Evolutionary conservation across 2,113 vertebrate genomes (phyloP).

Genomic region (Nymphicus hollandicus): DNA sequence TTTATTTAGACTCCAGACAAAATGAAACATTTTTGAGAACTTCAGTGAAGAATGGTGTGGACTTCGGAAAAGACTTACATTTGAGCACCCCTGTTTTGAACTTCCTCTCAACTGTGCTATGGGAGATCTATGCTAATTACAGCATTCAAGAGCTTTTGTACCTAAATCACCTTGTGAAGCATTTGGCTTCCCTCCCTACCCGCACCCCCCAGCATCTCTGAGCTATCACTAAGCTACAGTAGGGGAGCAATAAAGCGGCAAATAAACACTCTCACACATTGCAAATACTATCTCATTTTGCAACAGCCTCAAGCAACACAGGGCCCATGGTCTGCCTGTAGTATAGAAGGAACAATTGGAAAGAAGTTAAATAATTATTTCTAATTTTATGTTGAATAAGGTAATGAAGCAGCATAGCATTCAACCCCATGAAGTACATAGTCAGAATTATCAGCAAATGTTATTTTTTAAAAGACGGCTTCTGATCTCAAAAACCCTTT

Average conservation of each 20-base stretch:
- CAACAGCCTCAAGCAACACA: not conserved
- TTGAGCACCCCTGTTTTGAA: not conserved
- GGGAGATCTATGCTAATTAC: not conserved
- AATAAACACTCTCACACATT: not conserved
- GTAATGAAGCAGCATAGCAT: not conserved
- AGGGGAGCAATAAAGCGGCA: not conserved
- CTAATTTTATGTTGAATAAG: not conserved
- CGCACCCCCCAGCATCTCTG: not conserved
- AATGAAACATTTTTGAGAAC: not conserved
- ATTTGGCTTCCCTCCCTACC: not conserved
- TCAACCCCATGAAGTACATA: not conserved
- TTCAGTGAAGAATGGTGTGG: not conserved
- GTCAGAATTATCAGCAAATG: not conserved
- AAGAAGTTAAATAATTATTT: not conserved
- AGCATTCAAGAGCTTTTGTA: not conserved
- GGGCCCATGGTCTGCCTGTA: not conserved
- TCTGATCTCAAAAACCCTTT: not conserved
- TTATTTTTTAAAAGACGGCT: not conserved
- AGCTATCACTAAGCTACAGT: not conserved
- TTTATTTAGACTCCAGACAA: not conserved
- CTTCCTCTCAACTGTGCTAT: not conserved
- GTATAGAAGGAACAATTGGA: not conserved
- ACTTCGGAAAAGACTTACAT: not conserved
- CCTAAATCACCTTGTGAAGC: not conserved
- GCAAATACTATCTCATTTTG: not conserved